phyloP scores from a whole-genome alignment of 2,888 invertebrate species.

The Corbicula japonica region DNA sequence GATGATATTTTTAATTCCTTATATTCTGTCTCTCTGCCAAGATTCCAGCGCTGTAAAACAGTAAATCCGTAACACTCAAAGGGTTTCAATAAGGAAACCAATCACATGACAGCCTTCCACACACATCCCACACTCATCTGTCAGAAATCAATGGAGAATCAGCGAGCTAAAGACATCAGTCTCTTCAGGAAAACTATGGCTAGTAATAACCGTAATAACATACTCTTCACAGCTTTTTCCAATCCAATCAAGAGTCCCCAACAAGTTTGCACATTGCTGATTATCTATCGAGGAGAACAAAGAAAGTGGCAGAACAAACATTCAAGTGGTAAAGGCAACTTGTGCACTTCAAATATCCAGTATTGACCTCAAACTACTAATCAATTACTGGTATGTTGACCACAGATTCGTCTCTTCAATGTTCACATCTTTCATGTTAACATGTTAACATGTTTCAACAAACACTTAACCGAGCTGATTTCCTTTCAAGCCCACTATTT shows the following conservation, averaged over 20 bases:
- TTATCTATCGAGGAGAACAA: conserved; percentile 3
- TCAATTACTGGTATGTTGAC: not conserved
- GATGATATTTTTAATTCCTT: too few species aligned
- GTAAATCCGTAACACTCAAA: too few species aligned
- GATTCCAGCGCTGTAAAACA: too few species aligned
- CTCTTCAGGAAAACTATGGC: conserved; percentile 4
- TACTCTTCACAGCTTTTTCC: not conserved
- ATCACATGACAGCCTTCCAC: too few species aligned
- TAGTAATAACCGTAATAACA: conserved; percentile 17
- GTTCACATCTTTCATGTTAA: too few species aligned
- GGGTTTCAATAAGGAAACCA: too few species aligned
- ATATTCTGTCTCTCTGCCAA: too few species aligned
- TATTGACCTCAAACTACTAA: conserved; percentile 8
- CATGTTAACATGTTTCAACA: too few species aligned
- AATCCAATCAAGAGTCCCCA: conserved; percentile 25
- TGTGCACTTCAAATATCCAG: not conserved
- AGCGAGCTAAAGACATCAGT: conserved; percentile 1
- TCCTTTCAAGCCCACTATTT: too few species aligned
- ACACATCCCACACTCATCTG: conserved; percentile 18
- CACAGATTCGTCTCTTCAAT: too few species aligned
- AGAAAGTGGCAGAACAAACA: conserved; percentile 2
- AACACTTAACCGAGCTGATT: too few species aligned
- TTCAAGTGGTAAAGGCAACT: conserved; percentile 8
- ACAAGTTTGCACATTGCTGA: conserved; percentile 14
- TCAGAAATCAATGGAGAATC: conserved; percentile 35